Evolutionary conservation across 2,888 invertebrate species (phyloP).

Genomic region (Euzetes globulus): DNA sequence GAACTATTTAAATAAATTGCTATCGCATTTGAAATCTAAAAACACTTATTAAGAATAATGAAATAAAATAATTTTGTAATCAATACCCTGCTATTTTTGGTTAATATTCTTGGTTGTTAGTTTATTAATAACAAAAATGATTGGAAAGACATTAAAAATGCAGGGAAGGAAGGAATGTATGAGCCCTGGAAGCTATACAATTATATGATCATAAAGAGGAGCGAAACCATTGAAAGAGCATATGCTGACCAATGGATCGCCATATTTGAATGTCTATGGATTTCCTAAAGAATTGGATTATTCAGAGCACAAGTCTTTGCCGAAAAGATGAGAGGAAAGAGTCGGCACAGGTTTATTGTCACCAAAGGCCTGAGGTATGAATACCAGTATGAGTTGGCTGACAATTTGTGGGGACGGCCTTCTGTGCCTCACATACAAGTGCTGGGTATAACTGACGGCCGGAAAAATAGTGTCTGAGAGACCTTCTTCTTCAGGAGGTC

Average conservation of each 20-base stretch:
- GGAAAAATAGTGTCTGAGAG: slow-evolving; percentile 31
- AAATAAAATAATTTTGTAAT: no score
- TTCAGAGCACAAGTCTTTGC: neutral
- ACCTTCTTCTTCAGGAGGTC: slow-evolving; percentile 23
- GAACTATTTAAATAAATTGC: no score
- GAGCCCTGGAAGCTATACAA: no score
- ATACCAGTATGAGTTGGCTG: slow-evolving; percentile 25
- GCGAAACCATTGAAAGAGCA: no score
- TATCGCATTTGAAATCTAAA: no score
- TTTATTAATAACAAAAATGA: no score
- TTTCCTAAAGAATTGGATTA: slow-evolving; percentile 19
- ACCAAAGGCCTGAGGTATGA: slow-evolving; percentile 27
- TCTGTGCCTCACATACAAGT: slow-evolving; percentile 29
- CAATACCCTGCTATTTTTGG: no score
- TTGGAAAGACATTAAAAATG: no score
- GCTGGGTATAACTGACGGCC: slow-evolving; percentile 35
- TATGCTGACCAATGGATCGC: neutral
- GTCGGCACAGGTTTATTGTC: slow-evolving; percentile 32
- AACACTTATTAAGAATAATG: no score
- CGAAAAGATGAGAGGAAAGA: slow-evolving; percentile 30
- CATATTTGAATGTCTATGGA: slow-evolving; percentile 4
- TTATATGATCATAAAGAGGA: no score
- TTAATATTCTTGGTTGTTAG: no score
- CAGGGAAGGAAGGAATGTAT: no score
- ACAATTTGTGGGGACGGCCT: slow-evolving; percentile 34